Conservation (phyloP, 2,888 invertebrate genomes). For the Nowickia ferox region DNA sequence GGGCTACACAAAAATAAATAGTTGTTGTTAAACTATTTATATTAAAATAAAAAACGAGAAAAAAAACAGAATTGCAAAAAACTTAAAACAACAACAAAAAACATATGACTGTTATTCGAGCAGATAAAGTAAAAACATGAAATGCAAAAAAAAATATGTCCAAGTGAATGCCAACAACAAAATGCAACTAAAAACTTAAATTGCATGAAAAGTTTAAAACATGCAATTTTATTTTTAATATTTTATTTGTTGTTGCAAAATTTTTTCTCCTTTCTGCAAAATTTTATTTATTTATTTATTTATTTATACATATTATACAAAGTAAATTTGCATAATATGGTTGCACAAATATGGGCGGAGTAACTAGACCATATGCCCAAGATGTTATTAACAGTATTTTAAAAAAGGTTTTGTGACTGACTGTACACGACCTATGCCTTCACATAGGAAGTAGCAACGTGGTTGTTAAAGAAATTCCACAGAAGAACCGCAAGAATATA, state of each 20-base stretch:
- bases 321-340: no score
- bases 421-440: no score
- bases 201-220: slow-evolving; percentile 54
- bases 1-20: slow-evolving; percentile 51
- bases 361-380: no score
- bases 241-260: neutral
- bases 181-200: slow-evolving; percentile 3
- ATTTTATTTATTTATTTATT: no score
- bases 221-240: slow-evolving; percentile 48
- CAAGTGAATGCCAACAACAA: slow-evolving; percentile 61
- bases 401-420: no score
- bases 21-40: slow-evolving; percentile 63
- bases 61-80: slow-evolving; percentile 25
- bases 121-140: slow-evolving; percentile 51
- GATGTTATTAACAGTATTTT: no score
- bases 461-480: no score
- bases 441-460: no score
- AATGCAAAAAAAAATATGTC: slow-evolving; percentile 64
- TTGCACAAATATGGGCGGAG: no score
- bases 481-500: no score
- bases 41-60: slow-evolving; percentile 49
- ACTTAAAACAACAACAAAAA: slow-evolving; percentile 5
- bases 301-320: no score
- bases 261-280: neutral
- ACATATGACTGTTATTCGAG: slow-evolving; percentile 33